Evolutionary conservation across 1,140 invertebrate species (phyloP), one percentile per base, ranked within the genome.

Genomic region (Drosophila sp.): DNA sequence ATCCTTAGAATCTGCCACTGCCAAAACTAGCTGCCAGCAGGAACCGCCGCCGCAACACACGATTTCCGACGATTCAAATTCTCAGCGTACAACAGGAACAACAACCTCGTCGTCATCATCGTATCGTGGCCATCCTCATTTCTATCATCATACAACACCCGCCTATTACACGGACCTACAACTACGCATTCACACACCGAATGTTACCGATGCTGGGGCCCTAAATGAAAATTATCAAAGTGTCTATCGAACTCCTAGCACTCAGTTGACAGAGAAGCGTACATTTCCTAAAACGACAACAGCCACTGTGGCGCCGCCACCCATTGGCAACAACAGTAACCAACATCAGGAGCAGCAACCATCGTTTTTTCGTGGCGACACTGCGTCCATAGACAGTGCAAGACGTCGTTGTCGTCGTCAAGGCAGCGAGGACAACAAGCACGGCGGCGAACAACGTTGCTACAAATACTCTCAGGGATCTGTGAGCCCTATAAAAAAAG

Each of bases 11-110:
- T 80, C 89, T 77, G 87, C 86, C 91, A 92, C 91, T 92, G 91
- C 91, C 91, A 91, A 90, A 79, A 72, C 73, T 60, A 90, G 84
- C 91, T 92, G 91, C 91, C 91, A 92, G 72, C 79, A 75, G 74
- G 62, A 67, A 61, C 38, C 32, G n/a, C 54, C 41, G 30, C 56
- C 55, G 57, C 80, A 80, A 65, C 63, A 47, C 62, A 74, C 17
- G 17, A 17, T 62, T 44, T 79, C 81, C 38, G 73, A 76, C 72
- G 74, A 84, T 30, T 86, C 82, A 57, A 62, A 72, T 56, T 70
- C 74, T 35, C 69, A 82, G 50, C 75, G 40, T 50, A 50, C 27
- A 50, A 17, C 41, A 44, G 10, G 47, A 72, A 60, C 33, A 38
- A 11, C 1, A 35, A 72, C 57, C 8, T 33, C 47, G 0, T 30